phyloP scores from a whole-genome alignment of 2,888 invertebrate species.

The Megalurothrips usitatus region DNA sequence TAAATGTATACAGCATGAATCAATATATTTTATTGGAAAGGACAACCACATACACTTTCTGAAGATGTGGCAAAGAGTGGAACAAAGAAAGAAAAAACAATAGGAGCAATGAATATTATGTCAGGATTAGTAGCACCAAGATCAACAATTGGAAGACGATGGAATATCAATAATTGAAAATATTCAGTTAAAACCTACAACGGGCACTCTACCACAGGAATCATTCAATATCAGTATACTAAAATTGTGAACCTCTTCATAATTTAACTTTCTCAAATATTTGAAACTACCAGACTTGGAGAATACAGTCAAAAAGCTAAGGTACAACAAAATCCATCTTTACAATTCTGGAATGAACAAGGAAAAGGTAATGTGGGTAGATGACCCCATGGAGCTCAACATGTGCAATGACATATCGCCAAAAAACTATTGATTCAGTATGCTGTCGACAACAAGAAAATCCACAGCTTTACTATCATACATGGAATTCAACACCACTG shows the following conservation, averaged over 20 bases:
- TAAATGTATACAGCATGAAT: neutral
- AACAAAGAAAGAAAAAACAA: neutral
- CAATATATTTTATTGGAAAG: too few species aligned
- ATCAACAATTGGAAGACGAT: neutral
- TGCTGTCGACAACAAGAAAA: neutral
- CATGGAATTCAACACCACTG: neutral
- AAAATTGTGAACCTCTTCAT: too few species aligned
- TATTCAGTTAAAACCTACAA: neutral
- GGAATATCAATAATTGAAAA: neutral
- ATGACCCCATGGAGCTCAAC: neutral
- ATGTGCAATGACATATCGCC: neutral
- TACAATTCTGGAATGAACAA: constrained; percentile 1
- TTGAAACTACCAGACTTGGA: neutral
- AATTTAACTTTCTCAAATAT: too few species aligned
- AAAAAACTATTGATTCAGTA: neutral
- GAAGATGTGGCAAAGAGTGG: neutral
- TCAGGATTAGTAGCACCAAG: neutral
- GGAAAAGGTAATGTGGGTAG: neutral
- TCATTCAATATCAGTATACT: too few species aligned
- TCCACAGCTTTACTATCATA: neutral
- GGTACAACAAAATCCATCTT: neutral
- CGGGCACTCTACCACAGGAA: too few species aligned
- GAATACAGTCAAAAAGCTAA: neutral
- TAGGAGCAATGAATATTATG: neutral
- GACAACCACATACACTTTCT: too few species aligned